Evolutionary conservation across 64 coral and sea anemone species (phyloP).

Genomic region (Trachythela sp.): DNA sequence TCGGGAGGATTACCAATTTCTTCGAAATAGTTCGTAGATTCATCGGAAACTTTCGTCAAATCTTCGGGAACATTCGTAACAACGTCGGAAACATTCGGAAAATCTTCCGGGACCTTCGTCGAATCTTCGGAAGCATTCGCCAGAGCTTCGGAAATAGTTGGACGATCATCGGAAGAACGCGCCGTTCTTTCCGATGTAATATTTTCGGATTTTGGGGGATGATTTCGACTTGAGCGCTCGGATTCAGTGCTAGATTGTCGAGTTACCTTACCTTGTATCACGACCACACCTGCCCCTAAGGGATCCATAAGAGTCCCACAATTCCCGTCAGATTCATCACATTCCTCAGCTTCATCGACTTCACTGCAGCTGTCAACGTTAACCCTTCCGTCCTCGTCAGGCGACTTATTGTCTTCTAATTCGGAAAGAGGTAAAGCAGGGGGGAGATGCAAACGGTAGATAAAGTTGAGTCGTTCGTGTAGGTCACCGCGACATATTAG

Average conservation of each 20-base stretch:
- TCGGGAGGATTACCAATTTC: background rate
- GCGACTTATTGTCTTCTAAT: slow-evolving; percentile 19
- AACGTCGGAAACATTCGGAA: background rate
- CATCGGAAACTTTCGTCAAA: background rate
- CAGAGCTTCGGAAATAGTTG: too few species aligned
- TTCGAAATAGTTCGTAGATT: background rate
- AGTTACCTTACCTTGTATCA: slow-evolving; percentile 15
- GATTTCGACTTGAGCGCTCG: background rate
- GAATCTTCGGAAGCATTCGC: background rate
- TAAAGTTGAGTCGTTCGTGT: slow-evolving; percentile 75
- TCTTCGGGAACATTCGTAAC: background rate
- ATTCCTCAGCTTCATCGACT: slow-evolving; percentile 51
- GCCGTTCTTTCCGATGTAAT: background rate
- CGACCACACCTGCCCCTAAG: slow-evolving; percentile 4
- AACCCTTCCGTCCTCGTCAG: slow-evolving; percentile 44
- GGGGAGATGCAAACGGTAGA: slow-evolving; percentile 78
- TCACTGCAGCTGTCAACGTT: slow-evolving; percentile 76
- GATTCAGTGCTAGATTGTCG: background rate
- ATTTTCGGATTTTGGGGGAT: background rate
- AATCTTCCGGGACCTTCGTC: background rate
- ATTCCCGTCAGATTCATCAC: background rate
- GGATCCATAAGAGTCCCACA: background rate
- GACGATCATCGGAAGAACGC: background rate
- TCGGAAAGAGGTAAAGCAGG: slow-evolving; percentile 42
- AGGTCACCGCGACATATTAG: slow-evolving; percentile 81